Conservation (phyloP, 2,797 vertebrate species). For the Sebastes cheni region DNA sequence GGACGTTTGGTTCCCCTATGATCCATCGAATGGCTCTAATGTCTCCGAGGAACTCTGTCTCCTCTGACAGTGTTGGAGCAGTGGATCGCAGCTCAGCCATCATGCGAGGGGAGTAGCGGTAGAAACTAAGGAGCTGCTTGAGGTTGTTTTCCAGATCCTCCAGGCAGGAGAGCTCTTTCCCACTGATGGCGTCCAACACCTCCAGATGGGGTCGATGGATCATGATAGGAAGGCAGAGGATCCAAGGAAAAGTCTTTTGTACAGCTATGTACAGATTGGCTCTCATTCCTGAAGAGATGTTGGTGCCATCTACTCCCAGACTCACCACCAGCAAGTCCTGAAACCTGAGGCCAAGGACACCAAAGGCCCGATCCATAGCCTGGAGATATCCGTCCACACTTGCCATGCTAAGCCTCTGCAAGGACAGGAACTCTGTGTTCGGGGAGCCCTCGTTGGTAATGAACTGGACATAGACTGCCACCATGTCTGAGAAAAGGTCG, state of each 20-base stretch:
- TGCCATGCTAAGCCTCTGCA: conserved; percentile 90
- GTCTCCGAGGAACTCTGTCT: conserved; percentile 95
- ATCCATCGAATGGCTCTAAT: conserved; percentile 94
- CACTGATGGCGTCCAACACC: conserved; percentile 93
- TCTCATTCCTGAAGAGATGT: conserved; percentile 88
- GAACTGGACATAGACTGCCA: conserved; percentile 94
- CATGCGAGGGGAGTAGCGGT: conserved; percentile 94
- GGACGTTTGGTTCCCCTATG: conserved; percentile 94
- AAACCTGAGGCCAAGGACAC: conserved; percentile 87
- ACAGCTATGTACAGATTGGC: conserved; percentile 91
- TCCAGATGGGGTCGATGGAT: conserved; percentile 94
- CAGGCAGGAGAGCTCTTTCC: conserved; percentile 94
- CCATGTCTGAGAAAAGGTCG: conserved; percentile 90
- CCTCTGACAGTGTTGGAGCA: conserved; percentile 92
- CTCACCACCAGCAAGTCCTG: conserved; percentile 92
- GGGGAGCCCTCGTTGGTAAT: conserved; percentile 90
- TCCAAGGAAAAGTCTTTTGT: conserved; percentile 93
- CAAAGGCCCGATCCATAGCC: conserved; percentile 91
- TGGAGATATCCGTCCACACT: conserved; percentile 93
- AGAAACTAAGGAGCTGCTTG: conserved; percentile 96
- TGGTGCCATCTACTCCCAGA: conserved; percentile 91
- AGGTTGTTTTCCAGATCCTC: conserved; percentile 97
- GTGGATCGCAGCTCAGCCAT: conserved; percentile 91
- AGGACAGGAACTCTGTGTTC: conserved; percentile 91
- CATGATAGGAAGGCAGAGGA: conserved; percentile 94